Evolutionary conservation across 2,113 vertebrate species (phyloP), one percentile per base, ranked within the genome.

Genomic region (Illadopsis cleaveri): DNA sequence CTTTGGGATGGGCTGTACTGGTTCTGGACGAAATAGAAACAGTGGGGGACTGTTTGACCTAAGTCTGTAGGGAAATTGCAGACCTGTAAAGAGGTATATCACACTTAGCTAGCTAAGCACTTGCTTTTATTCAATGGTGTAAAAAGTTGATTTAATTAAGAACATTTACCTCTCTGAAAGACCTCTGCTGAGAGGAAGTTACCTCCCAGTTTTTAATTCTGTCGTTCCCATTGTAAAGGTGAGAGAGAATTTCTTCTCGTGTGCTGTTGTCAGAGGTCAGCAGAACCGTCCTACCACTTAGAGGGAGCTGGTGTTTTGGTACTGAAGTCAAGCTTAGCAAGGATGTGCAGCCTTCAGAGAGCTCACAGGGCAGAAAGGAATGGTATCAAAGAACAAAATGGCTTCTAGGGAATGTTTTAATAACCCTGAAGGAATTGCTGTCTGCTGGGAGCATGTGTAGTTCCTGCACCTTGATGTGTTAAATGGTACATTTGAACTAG

Each of bases 381-480:
- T 3, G 2, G 45, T 38, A 81, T 65, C 25, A 90, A 84, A 91
- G 61, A 44, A 31, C 22, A 54, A 64, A 60, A 12, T 37, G 57
- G 64, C 62, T 93, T 40, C 69, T 51, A 16, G 68, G 78, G 62
- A 80, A 45, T 15, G 64, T 88, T 95, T 86, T 80, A 95, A 90
- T 93, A 86, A 87, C 79, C 82, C 81, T 54, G 90, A 93, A 80
- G 93, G 90, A 83, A 44, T 71, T 56, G 86, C 57, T 87, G 53
- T 71, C 76, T 62, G 72, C 35, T 33, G 87, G 80, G 80, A 79
- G 38, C 61, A 66, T 21, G 4, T 7, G 20, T 5, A 64, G 85
- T 38, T 73, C n/a, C 85, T 80, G 80, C 57, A 68, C 88, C 88
- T 94, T 54, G 71, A 18, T 68, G 86, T 94, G 86, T 77, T 96